Evolutionary conservation across 2,797 vertebrate genomes (phyloP), one percentile per base, ranked within the genome.

Genomic region (Ficedula albicollis): DNA sequence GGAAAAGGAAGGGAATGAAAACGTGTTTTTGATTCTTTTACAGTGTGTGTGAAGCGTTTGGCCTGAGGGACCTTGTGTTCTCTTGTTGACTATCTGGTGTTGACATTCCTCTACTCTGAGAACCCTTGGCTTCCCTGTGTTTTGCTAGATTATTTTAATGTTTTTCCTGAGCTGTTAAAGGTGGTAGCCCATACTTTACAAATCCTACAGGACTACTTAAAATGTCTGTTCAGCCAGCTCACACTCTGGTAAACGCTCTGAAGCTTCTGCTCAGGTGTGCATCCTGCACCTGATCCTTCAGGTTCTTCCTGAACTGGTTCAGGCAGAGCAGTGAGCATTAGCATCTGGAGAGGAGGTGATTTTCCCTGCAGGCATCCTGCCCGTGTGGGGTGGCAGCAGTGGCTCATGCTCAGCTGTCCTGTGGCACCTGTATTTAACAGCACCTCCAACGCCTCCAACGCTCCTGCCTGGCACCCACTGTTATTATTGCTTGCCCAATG

Each of bases 271-370:
- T 49, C 3, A 3, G 55, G 69, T 62, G 87, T 81, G 54, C 30
- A 0, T 44, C 0, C 5, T 36, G 60, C n/a, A 22, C 30, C 69
- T 58, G 27, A 78, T 38, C 83, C 39, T 93, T 91, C 96, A 81
- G 80, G 90, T 95, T 91, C 10, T 94, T 91, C 94, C 74, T 93
- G 94, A 90, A 38, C 93, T 59, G 73, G 93, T 89, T 93, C 11
- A 75, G 87, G 87, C 89, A 64, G 38, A 1, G 16, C 49, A 39
- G 44, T 5, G 48, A 66, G 67, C 66, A 3, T 70, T 19, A 68
- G 23, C 83, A 52, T 52, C 62, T 34, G 5, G 51, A n/a, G 68
- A 79, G 64, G 76, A 92, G 91, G 63, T 86, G 77, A 44, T 59
- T 91, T 51, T 58, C 79, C 81, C 46, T 80, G 52, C 34, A 75